Conservation (phyloP, 2,888 invertebrate species). For the Melitaea athalia region DNA sequence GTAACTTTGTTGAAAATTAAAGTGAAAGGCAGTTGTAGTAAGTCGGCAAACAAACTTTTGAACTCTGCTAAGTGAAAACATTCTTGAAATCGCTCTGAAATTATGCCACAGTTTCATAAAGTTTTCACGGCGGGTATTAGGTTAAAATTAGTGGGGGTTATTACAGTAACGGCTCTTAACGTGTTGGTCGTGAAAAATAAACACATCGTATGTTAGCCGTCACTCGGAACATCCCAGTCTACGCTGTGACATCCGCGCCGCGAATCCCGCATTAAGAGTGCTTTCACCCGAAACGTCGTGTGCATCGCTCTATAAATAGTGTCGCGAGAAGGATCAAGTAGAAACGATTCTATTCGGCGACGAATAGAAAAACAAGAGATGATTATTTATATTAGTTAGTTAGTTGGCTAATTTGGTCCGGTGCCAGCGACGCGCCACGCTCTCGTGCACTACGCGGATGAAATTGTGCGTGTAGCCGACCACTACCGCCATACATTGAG, state of each 20-base stretch:
- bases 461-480: slow-evolving; percentile 71
- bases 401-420: slow-evolving; percentile 81
- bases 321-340: slow-evolving; percentile 64
- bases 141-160: slow-evolving; percentile 70
- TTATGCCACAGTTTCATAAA: slow-evolving; percentile 68
- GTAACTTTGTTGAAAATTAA: slow-evolving; percentile 58
- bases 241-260: slow-evolving; percentile 64
- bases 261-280: slow-evolving; percentile 77
- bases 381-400: slow-evolving; percentile 82
- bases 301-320: slow-evolving; percentile 76
- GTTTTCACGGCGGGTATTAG: slow-evolving; percentile 70
- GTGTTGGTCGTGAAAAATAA: slow-evolving; percentile 70
- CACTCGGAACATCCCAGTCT: slow-evolving; percentile 35
- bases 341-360: slow-evolving; percentile 77
- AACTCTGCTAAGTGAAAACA: slow-evolving; percentile 69
- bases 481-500: no score
- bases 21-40: slow-evolving; percentile 55
- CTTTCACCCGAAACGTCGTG: slow-evolving; percentile 79
- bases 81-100: slow-evolving; percentile 75
- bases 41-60: slow-evolving; percentile 64
- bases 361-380: slow-evolving; percentile 82
- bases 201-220: slow-evolving; percentile 61
- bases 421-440: slow-evolving; percentile 76
- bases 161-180: slow-evolving; percentile 51
- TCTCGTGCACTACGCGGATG: slow-evolving; percentile 73